phyloP scores from a whole-genome alignment of 37 sponge, comb jelly and placozoan species.

The Ianthella basta region DNA sequence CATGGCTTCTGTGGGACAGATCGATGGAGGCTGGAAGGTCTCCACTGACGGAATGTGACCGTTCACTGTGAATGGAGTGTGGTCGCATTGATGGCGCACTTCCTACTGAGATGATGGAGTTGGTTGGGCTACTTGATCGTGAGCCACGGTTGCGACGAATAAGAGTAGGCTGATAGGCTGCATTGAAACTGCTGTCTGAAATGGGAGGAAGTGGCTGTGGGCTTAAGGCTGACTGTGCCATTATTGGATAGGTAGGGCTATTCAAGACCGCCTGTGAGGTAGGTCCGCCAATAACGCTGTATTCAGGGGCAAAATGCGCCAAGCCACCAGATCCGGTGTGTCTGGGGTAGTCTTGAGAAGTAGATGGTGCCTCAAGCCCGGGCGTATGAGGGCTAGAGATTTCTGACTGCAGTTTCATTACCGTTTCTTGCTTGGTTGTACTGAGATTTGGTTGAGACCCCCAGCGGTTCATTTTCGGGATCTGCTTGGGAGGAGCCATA shows the following conservation, averaged over 20 bases:
- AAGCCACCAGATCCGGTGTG: too few species aligned
- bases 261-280: too few species aligned
- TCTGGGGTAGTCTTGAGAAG: too few species aligned
- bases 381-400: too few species aligned
- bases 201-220: not conserved
- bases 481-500: constrained; percentile 22
- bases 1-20: not conserved
- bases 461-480: not conserved
- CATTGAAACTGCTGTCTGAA: too few species aligned
- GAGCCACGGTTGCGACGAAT: not conserved
- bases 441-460: too few species aligned
- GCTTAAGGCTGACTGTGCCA: not conserved
- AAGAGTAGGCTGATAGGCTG: constrained; percentile 6
- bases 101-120: constrained; percentile 21
- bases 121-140: constrained; percentile 27
- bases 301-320: too few species aligned
- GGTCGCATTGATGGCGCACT: constrained; percentile 21
- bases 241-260: constrained; percentile 13
- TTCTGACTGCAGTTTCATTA: too few species aligned
- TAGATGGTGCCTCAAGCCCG: too few species aligned
- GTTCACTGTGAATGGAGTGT: not conserved
- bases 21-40: not conserved
- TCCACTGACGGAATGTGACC: not conserved
- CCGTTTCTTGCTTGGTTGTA: too few species aligned
- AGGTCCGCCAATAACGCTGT: too few species aligned